Conservation (phyloP, 2,888 invertebrate species). For the Prionchulus punctatus region DNA sequence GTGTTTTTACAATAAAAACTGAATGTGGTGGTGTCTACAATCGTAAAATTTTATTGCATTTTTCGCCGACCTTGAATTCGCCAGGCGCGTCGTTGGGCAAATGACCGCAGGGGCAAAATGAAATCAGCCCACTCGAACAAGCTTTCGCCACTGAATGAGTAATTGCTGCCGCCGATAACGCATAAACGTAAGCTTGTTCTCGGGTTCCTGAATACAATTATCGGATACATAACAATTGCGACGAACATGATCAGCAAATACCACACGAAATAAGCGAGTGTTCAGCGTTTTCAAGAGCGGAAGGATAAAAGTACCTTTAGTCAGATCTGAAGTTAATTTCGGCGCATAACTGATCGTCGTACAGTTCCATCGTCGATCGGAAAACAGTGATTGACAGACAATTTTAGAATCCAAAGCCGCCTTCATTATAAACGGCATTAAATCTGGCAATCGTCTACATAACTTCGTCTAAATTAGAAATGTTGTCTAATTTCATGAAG, state of each 20-base stretch:
- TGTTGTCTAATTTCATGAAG: neutral
- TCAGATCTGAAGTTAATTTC: conserved; percentile 54
- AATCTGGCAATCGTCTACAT: conserved; percentile 27
- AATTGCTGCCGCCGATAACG: conserved; percentile 60
- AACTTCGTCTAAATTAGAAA: conserved; percentile 23
- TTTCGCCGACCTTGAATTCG: conserved; percentile 1
- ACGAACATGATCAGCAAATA: neutral
- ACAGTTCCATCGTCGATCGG: conserved; percentile 64
- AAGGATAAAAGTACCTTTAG: conserved; percentile 47
- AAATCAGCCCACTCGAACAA: conserved; percentile 55
- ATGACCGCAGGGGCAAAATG: conserved; percentile 60
- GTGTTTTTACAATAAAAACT: neutral
- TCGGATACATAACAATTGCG: neutral
- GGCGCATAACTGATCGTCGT: conserved; percentile 56
- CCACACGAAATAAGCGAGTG: neutral
- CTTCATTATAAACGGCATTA: conserved; percentile 56
- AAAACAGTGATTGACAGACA: conserved; percentile 51
- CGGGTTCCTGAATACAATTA: conserved; percentile 49
- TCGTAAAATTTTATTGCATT: neutral
- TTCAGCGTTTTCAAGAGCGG: neutral
- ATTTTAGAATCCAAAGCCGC: conserved; percentile 51
- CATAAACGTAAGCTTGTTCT: conserved; percentile 69
- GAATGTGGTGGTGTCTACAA: neutral
- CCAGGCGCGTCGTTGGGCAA: conserved; percentile 47
- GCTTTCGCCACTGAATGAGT: conserved; percentile 59